Percentiles rank a stretch among this genome's conserved stretches.
phyloP scores from a whole-genome alignment of 2,113 vertebrate genomes.

The Struthidea cinerea region DNA sequence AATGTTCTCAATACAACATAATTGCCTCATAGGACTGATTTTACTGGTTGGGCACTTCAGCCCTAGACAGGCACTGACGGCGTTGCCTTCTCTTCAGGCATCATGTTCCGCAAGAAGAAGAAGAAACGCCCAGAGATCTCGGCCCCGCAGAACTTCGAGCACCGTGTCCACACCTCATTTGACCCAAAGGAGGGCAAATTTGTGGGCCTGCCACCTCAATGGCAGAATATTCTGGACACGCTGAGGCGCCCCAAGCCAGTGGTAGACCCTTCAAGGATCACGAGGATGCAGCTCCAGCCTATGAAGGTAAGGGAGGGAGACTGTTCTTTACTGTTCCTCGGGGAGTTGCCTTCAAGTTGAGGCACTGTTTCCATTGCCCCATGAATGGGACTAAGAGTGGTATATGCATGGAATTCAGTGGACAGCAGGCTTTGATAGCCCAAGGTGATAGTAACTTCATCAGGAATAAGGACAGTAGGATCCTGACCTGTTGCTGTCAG shows the following conservation, averaged over 20 bases:
- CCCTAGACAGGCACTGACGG: background rate
- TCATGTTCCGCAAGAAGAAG: slow-evolving; percentile 98
- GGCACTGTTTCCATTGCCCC: background rate
- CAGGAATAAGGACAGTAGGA: background rate
- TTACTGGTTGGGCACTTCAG: too few species aligned
- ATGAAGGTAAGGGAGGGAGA: slow-evolving; percentile 83
- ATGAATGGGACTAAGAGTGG: background rate
- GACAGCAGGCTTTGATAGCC: background rate
- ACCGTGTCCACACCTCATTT: slow-evolving; percentile 96
- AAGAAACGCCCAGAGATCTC: slow-evolving; percentile 99
- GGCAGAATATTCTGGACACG: slow-evolving; percentile 96
- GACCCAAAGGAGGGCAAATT: slow-evolving; percentile 91
- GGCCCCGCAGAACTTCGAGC: slow-evolving; percentile 93
- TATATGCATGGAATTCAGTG: background rate
- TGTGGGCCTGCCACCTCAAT: slow-evolving; percentile 92
- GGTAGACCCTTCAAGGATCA: slow-evolving; percentile 95
- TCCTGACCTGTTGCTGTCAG: background rate
- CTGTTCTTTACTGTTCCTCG: background rate
- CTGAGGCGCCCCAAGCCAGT: slow-evolving; percentile 90
- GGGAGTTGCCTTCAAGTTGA: background rate
- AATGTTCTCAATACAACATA: background rate
- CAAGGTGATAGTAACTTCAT: background rate
- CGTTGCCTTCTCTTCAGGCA: slow-evolving; percentile 39
- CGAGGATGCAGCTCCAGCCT: slow-evolving; percentile 90
- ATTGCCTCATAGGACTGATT: background rate